phyloP scores from a whole-genome alignment of 2,797 vertebrate species.

The Phyllotis vaccarum region DNA sequence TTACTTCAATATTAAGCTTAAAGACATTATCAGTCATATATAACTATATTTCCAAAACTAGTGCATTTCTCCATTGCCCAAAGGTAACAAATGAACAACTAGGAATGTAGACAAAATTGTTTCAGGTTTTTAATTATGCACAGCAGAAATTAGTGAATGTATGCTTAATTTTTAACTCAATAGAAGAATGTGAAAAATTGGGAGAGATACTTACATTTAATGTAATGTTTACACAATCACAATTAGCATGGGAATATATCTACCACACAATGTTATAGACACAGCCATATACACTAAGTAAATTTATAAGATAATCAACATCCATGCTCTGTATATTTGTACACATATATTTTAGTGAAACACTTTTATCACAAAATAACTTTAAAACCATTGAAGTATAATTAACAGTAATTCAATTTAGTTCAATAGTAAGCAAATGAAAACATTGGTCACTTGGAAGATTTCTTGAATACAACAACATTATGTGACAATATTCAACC shows the following conservation, averaged over 20 bases:
- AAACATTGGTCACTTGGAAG: not conserved
- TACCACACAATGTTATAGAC: not conserved
- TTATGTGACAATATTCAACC: not conserved
- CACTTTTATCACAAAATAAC: slow-evolving; percentile 2
- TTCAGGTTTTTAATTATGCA: not conserved
- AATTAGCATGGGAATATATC: not conserved
- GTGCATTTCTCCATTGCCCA: not conserved
- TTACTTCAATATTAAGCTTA: not conserved
- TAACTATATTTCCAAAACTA: not conserved
- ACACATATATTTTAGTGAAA: slow-evolving; percentile 8
- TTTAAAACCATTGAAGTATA: not conserved
- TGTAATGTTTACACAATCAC: not conserved
- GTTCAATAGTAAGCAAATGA: not conserved
- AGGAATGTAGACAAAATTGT: not conserved
- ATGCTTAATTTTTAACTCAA: not conserved
- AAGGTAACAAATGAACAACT: not conserved
- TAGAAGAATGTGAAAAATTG: not conserved
- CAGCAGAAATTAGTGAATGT: not conserved
- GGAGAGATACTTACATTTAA: not conserved
- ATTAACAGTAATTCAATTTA: not conserved
- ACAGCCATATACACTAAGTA: not conserved
- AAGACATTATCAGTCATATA: not conserved
- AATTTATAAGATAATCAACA: not conserved
- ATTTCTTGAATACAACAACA: not conserved
- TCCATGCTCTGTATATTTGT: not conserved